A percentile compares a stretch with the other conserved stretches of the same genome.
Conservation (phyloP, 2,888 invertebrate genomes). For the Mesochorus sp. region DNA sequence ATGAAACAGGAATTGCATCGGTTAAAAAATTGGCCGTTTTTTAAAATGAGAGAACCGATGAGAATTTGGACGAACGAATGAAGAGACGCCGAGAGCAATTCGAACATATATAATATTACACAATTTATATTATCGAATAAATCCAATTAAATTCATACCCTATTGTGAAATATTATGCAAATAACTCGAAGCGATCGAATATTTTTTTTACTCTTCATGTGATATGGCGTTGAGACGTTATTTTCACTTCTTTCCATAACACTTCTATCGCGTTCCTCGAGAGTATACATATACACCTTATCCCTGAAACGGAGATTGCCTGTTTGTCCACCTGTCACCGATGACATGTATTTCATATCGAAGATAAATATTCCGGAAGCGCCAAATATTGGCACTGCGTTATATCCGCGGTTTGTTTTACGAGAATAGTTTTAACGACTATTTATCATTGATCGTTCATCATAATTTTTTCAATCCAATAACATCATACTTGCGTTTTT, state of each 20-base stretch:
- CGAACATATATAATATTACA: no score
- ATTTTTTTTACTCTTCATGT: not conserved
- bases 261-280: not conserved
- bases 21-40: slow-evolving; percentile 45
- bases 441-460: not conserved
- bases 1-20: slow-evolving; percentile 6
- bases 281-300: not conserved
- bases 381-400: no score
- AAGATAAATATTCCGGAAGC: slow-evolving; percentile 3
- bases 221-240: not conserved
- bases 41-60: no score
- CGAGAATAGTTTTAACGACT: not conserved
- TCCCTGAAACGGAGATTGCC: not conserved
- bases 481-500: no score
- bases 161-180: not conserved
- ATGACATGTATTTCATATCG: slow-evolving; percentile 6
- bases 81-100: no score
- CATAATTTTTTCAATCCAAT: no score
- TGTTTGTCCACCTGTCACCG: slow-evolving; percentile 14
- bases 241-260: not conserved
- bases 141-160: not conserved
- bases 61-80: no score
- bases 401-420: not conserved
- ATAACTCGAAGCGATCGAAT: not conserved
- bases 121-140: not conserved